phyloP scores from a whole-genome alignment of 2,888 invertebrate species.

The Celastrina argiolus region DNA sequence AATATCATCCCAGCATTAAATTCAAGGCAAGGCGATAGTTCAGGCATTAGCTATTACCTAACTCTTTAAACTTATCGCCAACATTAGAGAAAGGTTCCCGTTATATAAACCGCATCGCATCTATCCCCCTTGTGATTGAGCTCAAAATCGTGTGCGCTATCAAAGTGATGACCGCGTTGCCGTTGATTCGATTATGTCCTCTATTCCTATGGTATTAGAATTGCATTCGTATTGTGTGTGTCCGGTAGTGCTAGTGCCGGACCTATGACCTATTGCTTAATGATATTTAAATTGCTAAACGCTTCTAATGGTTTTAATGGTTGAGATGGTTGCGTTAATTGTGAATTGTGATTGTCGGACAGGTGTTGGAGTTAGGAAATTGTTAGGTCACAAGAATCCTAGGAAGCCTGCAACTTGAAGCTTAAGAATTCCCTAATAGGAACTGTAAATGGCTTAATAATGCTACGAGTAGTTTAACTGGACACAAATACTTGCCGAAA shows the following conservation, averaged over 20 bases:
- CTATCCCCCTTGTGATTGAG: background rate
- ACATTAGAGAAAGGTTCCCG: conserved; percentile 15
- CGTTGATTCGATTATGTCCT: background rate
- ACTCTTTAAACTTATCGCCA: conserved; percentile 18
- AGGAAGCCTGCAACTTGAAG: background rate
- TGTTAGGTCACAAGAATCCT: conserved; percentile 1
- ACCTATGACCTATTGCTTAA: conserved; percentile 41
- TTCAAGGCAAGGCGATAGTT: conserved; percentile 9
- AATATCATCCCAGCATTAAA: conserved; percentile 10
- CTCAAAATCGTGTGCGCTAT: conserved; percentile 1
- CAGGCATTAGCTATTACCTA: conserved; percentile 20
- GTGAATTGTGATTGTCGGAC: conserved; percentile 30
- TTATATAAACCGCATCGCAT: background rate
- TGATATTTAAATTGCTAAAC: conserved; percentile 40
- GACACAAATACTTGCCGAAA: too few relatives aligned
- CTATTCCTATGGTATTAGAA: background rate
- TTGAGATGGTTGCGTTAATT: conserved; percentile 36
- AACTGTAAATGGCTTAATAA: background rate
- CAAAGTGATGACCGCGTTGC: conserved; percentile 25
- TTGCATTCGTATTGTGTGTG: background rate
- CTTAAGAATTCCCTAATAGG: background rate
- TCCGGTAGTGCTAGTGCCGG: conserved; percentile 27
- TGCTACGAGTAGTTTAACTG: too few relatives aligned
- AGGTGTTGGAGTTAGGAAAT: conserved; percentile 28
- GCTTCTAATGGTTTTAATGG: conserved; percentile 36